Percentiles rank a stretch among this genome's conserved stretches.
These are phyloP conservation scores for Polydrusus cervinus DNA, from an alignment of 2,888 invertebrate species.

Conservation along the genomic window DNA sequence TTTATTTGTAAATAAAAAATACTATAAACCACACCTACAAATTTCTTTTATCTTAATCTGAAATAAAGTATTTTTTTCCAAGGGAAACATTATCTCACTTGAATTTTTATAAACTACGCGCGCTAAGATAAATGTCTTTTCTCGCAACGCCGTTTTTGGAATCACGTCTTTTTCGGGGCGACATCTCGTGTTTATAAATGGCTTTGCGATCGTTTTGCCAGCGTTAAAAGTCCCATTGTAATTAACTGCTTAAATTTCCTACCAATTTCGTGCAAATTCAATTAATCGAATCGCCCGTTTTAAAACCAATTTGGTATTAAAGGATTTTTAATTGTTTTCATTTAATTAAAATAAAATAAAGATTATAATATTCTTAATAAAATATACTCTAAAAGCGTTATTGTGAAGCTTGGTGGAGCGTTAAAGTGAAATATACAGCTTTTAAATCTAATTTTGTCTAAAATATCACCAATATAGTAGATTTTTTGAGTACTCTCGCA, in stretches of 20 bases:
- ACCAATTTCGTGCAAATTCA: conserved; percentile 41
- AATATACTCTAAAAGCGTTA: too few species aligned
- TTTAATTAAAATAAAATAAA: not conserved
- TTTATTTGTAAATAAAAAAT: not conserved
- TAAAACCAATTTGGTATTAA: conserved; percentile 15
- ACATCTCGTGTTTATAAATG: conserved; percentile 46
- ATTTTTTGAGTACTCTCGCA: too few species aligned
- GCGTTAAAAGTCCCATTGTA: conserved; percentile 41
- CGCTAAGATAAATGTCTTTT: conserved; percentile 38
- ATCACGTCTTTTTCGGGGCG: conserved; percentile 39
- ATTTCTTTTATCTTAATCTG: not conserved
- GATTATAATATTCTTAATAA: not conserved
- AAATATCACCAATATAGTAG: too few species aligned
- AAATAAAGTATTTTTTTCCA: conserved; percentile 18
- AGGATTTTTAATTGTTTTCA: not conserved
- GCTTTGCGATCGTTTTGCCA: conserved; percentile 39
- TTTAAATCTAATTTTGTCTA: too few species aligned
- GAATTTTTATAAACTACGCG: conserved; percentile 26
- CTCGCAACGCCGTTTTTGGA: conserved; percentile 19
- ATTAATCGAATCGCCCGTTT: conserved; percentile 35
- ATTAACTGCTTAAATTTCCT: conserved; percentile 46
- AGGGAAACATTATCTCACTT: conserved; percentile 9
- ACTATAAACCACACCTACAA: too few species aligned
- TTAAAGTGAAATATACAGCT: too few species aligned
- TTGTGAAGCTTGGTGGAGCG: too few species aligned